Percentiles rank a stretch among this genome's conserved stretches.
Conservation (phyloP, 2,888 invertebrate genomes). For the Acrobasis repandana region DNA sequence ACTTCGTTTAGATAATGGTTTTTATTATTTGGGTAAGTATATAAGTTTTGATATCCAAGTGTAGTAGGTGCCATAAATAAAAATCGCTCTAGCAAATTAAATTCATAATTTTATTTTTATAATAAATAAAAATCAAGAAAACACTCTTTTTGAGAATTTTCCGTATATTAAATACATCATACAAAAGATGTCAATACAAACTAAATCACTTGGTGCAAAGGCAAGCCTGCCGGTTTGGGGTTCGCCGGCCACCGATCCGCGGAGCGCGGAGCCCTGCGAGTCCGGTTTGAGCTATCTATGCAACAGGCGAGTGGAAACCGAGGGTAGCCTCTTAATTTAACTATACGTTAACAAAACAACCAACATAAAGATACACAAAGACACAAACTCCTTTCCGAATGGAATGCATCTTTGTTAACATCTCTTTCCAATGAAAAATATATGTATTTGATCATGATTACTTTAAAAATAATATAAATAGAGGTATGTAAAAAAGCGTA, state of each 20-base stretch:
- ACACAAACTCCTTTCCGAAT: slow-evolving; percentile 65
- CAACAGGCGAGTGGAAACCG: slow-evolving; percentile 77
- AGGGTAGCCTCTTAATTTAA: slow-evolving; percentile 74
- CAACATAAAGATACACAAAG: slow-evolving; percentile 70
- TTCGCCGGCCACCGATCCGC: slow-evolving; percentile 45
- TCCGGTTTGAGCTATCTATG: slow-evolving; percentile 58
- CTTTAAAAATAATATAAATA: slow-evolving; percentile 68
- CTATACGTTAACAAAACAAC: slow-evolving; percentile 71
- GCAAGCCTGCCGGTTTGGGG: slow-evolving; percentile 78
- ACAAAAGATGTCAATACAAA: slow-evolving; percentile 82
- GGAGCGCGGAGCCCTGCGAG: slow-evolving; percentile 32
- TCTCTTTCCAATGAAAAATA: slow-evolving; percentile 67
- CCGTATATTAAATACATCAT: slow-evolving; percentile 81
- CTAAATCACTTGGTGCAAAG: slow-evolving; percentile 84
- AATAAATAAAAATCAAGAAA: slow-evolving; percentile 82
- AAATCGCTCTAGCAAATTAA: slow-evolving; percentile 75
- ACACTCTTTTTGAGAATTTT: slow-evolving; percentile 76
- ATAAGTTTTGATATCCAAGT: too few species aligned
- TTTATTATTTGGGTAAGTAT: too few species aligned
- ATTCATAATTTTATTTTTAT: slow-evolving; percentile 82
- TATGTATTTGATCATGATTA: slow-evolving; percentile 79
- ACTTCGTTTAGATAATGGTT: too few species aligned
- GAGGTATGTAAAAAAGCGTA: slow-evolving; percentile 80
- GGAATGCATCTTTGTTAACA: slow-evolving; percentile 74
- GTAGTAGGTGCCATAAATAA: slow-evolving; percentile 41